Base-by-base conservation (phyloP, 2,797 vertebrate species). In the Lates japonicus region DNA sequence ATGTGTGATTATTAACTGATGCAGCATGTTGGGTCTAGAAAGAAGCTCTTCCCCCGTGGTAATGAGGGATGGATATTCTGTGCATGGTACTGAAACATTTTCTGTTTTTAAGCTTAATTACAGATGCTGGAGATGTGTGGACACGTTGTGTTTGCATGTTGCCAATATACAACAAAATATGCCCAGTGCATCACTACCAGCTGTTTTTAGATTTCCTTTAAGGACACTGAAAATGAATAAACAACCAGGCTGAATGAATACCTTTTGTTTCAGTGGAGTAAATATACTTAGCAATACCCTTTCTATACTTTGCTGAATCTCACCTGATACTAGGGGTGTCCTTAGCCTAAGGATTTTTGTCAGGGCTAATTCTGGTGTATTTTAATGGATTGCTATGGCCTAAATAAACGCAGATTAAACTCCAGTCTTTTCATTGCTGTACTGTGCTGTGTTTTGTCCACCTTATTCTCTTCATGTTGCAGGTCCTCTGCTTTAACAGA, bases 1-100 rank as follows among this genome's bases (percentile, higher is more conserved):
- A 57, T 68, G 5, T 31, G 20, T n/a, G 37, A 63, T 8, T 73
- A 6, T 44, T 69, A 51, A 17, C 42, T 63, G 79, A 68, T 52
- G 54, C 37, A 51, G 6, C 19, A 41, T 59, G 37, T 33, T n/a
- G 44, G 5, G 5, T 57, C 46, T 39, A 35, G 13, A 35, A 48
- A 57, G 7, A n/a, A 52, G 13, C 16, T 69, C 16, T 25, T 42
- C 10, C 13, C 57, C 22, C 57, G 5, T 54, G 12, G 19, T 16
- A 48, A 20, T 16, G 37, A 78, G 22, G 5, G 16, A 33, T 20
- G 44, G 17, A 55, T 33, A 37, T 29, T 29, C n/a, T 25, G 25
- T 31, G n/a, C 49, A 41, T 37, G 16, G 64, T 46, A 11, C 22
- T 17, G 41, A 65, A 49, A 68, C 16, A 55, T 55, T 69, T 64